Evolutionary conservation across 2,797 vertebrate genomes (phyloP), one percentile per base, ranked within the genome.

Genomic region (Poeciliopsis presidionis): DNA sequence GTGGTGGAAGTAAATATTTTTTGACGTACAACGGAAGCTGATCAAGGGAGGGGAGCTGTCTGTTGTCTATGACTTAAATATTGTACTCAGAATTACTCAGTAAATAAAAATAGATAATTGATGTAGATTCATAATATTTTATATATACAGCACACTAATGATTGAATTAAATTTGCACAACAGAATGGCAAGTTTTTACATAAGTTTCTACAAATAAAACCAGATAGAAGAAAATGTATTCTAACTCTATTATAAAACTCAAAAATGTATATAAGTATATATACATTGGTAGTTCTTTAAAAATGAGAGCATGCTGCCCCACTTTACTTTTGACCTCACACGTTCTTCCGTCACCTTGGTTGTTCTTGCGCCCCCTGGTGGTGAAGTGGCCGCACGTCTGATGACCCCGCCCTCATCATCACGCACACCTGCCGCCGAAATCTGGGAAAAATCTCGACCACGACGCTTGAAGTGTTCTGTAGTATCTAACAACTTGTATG

Each of bases 1-100:
- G 90, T 91, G 94, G 90, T 81, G 2, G 75, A 77, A 81, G n/a
- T 18, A 6, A 2, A 18, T 28, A 59, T 4, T 25, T 59, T 22
- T 20, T 16, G 6, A 57, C 18, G 16, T 7, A 70, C 33, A 67
- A 25, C 22, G 36, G 22, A 67, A 39, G 1, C 36, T 11, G 33
- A 39, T 41, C 11, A 63, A 12, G 5, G 18, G 12, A 63, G 59
- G 7, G 7, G 59, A 63, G 59, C 30, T 20, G 30, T 20, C 7
- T 18, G 59, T 25, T 59, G 13, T 13, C 14, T 63, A 61, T 61
- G 11, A 16, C 28, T 16, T 61, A 33, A 61, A 61, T 1, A 33
- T 61, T 61, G 57, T 2, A 28, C 13, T n/a, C 53, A 28, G 4
- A 11, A 28, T 57, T n/a, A 28, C 53, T 12, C 3, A 12, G 9